Evolutionary conservation across 2,113 vertebrate genomes (phyloP).

Genomic region (Gorsachius goisagi): DNA sequence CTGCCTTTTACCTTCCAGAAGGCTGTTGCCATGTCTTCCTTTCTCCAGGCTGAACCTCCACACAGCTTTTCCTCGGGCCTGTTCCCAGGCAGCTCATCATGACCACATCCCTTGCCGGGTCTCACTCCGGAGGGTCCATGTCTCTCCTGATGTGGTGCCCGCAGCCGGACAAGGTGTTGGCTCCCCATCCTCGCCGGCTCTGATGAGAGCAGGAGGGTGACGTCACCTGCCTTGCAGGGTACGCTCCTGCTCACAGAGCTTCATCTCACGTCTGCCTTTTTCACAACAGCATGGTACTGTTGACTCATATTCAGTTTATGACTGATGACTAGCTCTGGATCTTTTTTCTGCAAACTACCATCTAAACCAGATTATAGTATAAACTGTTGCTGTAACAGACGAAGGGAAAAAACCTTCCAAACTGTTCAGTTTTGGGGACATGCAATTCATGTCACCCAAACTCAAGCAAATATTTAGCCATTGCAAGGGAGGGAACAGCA

Average conservation of each 20-base stretch:
- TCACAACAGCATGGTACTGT: not conserved
- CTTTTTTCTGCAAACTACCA: not conserved
- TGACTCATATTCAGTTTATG: not conserved
- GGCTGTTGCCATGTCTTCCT: not conserved
- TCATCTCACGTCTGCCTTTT: not conserved
- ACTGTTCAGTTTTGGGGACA: not conserved
- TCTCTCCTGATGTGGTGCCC: not conserved
- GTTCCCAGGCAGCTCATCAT: fast-evolving
- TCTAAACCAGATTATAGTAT: not conserved
- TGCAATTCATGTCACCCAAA: not conserved
- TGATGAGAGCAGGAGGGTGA: not conserved
- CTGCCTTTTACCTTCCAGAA: not conserved
- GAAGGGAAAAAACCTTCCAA: not conserved
- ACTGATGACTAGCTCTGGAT: not conserved
- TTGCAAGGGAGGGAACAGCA: not conserved
- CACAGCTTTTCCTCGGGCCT: not conserved
- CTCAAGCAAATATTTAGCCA: not conserved
- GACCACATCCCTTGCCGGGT: not conserved
- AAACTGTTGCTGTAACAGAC: not conserved
- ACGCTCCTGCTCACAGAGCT: not conserved
- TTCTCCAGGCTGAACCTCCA: not conserved
- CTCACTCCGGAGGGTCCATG: not conserved
- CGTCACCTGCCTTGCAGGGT: not conserved
- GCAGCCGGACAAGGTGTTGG: fast-evolving
- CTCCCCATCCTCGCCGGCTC: fast-evolving